Evolutionary conservation across 37 sponge, comb jelly and placozoan genomes (phyloP).

Genomic region (Diacarnus erythraeanus): DNA sequence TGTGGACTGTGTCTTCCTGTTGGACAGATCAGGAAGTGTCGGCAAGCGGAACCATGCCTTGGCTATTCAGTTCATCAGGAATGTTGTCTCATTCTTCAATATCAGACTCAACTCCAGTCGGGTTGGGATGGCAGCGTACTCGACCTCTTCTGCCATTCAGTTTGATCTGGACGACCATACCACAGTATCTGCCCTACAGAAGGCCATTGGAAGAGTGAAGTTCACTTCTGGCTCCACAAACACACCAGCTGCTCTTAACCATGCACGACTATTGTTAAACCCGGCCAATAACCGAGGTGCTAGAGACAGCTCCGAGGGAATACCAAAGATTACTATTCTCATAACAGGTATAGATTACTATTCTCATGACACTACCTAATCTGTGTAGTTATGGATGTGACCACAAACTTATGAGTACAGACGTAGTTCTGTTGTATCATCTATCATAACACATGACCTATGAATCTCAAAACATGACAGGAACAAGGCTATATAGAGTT

Average conservation of each 20-base stretch:
- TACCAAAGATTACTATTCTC: slow-evolving; percentile 78
- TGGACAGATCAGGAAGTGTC: slow-evolving; percentile 85
- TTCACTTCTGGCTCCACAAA: slow-evolving; percentile 66
- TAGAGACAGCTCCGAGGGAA: slow-evolving; percentile 64
- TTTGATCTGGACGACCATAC: slow-evolving; percentile 51
- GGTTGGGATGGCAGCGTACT: slow-evolving; percentile 70
- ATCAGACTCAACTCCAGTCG: slow-evolving; percentile 50
- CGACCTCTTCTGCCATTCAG: slow-evolving; percentile 24
- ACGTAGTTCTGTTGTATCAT: no score
- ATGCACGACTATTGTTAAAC: slow-evolving; percentile 35
- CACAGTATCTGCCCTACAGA: slow-evolving; percentile 8
- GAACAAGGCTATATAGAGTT: no score
- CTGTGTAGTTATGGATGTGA: background rate
- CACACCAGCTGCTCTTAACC: slow-evolving; percentile 54
- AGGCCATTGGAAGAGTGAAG: background rate
- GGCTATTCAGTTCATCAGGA: slow-evolving; percentile 62
- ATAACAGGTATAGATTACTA: slow-evolving; percentile 77
- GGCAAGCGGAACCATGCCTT: slow-evolving; percentile 52
- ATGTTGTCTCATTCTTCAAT: slow-evolving; percentile 63
- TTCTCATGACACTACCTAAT: slow-evolving; percentile 20
- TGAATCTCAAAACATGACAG: no score
- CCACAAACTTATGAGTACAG: no score
- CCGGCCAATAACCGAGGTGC: slow-evolving; percentile 56
- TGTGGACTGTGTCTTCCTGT: slow-evolving; percentile 70
- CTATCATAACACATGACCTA: no score